Conservation (phyloP, 2,797 vertebrate species). For the Petrocephalus sullivani region DNA sequence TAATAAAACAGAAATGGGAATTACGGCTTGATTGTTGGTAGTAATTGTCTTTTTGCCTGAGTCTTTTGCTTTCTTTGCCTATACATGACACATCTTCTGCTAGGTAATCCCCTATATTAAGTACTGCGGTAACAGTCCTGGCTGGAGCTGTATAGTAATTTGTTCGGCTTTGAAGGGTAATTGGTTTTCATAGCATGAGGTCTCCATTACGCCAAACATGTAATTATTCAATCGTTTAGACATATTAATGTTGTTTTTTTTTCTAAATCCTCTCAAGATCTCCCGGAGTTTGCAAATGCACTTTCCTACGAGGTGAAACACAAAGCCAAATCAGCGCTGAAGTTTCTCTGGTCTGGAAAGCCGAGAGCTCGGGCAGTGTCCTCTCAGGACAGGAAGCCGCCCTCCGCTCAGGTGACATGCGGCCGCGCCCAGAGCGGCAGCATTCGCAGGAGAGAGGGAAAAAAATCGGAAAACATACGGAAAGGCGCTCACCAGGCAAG, state of each 20-base stretch:
- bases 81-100: background rate
- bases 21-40: background rate
- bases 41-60: conserved; percentile 5
- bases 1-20: background rate
- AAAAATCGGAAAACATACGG: background rate
- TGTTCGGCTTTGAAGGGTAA: conserved; percentile 1
- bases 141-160: background rate
- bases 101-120: conserved; percentile 1
- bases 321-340: background rate
- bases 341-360: background rate
- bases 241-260: conserved; percentile 23
- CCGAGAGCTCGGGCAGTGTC: background rate
- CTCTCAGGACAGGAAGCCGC: background rate
- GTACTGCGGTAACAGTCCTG: background rate
- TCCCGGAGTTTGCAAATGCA: background rate
- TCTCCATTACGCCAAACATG: conserved; percentile 20
- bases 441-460: background rate
- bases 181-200: conserved; percentile 22
- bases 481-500: background rate
- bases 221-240: conserved; percentile 26
- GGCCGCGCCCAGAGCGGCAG: background rate
- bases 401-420: background rate
- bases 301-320: background rate
- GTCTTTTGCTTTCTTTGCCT: background rate
- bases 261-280: conserved; percentile 17